phyloP scores from a whole-genome alignment of 2,888 invertebrate genomes.

The Cordilura impudica region DNA sequence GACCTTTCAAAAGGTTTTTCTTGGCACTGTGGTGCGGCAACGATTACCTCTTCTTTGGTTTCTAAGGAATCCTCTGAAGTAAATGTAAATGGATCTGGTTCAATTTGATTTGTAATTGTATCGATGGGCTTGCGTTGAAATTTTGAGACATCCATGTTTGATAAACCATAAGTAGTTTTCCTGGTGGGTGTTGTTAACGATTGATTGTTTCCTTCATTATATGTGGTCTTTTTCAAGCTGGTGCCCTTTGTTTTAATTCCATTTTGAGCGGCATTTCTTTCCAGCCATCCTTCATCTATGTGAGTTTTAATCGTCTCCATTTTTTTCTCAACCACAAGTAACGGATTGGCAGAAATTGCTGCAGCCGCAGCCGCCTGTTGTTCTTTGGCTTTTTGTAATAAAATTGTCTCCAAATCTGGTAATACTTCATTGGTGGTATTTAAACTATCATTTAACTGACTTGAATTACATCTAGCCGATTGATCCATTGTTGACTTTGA shows the following conservation, averaged over 20 bases:
- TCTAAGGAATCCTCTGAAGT: neutral
- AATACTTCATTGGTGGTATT: constrained; percentile 63
- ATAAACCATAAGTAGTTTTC: constrained; percentile 73
- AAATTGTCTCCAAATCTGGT: constrained; percentile 77
- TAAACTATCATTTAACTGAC: constrained; percentile 13
- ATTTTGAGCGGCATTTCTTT: constrained; percentile 70
- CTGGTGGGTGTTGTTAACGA: constrained; percentile 9
- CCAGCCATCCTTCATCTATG: constrained; percentile 81
- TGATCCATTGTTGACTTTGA: constrained; percentile 70
- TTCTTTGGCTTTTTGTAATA: constrained; percentile 73
- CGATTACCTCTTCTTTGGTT: neutral
- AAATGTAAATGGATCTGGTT: neutral
- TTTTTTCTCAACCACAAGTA: constrained; percentile 63
- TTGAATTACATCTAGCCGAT: constrained; percentile 21
- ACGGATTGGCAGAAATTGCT: constrained; percentile 62
- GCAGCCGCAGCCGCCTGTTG: constrained; percentile 64
- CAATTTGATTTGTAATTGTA: neutral
- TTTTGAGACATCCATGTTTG: constrained; percentile 76
- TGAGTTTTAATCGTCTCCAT: constrained; percentile 63
- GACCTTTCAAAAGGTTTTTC: neutral
- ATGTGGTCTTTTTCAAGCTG: neutral
- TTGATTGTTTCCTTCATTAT: constrained; percentile 51
- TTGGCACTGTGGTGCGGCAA: neutral
- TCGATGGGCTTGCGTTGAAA: constrained; percentile 29
- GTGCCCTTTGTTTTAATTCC: constrained; percentile 36